Evolutionary conservation across 2,797 vertebrate species (phyloP).

Genomic region (Tapera naevia): DNA sequence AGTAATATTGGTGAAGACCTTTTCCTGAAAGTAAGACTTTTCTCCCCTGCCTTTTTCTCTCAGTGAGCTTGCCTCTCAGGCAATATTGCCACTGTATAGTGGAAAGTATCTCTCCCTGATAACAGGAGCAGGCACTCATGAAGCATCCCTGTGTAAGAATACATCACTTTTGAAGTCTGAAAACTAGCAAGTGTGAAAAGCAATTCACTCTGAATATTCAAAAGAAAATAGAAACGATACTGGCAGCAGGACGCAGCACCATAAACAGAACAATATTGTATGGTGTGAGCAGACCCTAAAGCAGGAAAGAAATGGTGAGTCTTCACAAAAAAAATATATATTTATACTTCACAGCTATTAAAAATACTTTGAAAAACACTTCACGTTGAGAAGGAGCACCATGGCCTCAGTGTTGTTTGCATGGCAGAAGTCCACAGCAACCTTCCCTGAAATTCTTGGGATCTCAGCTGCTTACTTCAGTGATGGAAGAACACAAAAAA

Average conservation of each 20-base stretch:
- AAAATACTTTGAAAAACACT: background rate
- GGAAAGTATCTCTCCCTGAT: background rate
- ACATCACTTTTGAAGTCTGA: background rate
- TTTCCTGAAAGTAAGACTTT: background rate
- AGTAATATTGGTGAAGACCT: background rate
- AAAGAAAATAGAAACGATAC: background rate
- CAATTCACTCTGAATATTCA: background rate
- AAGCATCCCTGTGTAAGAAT: background rate
- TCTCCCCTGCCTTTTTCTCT: background rate
- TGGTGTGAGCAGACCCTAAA: background rate
- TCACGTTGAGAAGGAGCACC: rapidly evolving
- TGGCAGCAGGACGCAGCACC: background rate
- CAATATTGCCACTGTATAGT: background rate
- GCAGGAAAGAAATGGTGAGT: background rate
- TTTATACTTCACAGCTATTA: background rate
- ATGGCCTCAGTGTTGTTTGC: background rate
- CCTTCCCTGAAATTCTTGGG: background rate
- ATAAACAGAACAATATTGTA: background rate
- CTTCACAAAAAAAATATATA: background rate
- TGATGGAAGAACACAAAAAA: background rate
- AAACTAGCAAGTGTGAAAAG: background rate
- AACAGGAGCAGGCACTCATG: background rate
- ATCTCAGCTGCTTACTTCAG: background rate
- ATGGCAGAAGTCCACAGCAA: background rate
- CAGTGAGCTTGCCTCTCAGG: background rate